phyloP scores from a whole-genome alignment of 2,113 vertebrate species.

The Malurus melanocephalus region DNA sequence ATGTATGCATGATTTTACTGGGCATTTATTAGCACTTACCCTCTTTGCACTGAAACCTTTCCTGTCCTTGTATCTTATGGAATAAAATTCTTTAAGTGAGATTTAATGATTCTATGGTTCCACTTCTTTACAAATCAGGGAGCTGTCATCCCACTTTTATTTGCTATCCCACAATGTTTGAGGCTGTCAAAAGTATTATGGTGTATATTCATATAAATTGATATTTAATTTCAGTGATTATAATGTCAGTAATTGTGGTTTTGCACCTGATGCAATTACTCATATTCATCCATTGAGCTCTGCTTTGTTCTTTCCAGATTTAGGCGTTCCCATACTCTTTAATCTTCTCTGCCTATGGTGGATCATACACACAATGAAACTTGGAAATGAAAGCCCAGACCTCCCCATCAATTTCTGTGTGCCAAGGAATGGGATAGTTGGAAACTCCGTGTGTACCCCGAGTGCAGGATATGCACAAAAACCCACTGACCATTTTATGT shows the following conservation, averaged over 20 bases:
- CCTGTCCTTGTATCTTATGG: not conserved
- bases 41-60: slow-evolving; percentile 5
- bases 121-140: not conserved
- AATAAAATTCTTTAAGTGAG: slow-evolving; percentile 36
- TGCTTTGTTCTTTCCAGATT: not conserved
- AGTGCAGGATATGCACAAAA: not conserved
- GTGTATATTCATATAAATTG: not conserved
- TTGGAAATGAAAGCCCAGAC: not conserved
- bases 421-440: not conserved
- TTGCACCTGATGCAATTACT: slow-evolving; percentile 8
- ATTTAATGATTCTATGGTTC: not conserved
- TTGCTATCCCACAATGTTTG: not conserved
- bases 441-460: not conserved
- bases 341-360: not conserved
- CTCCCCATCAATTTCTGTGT: not conserved
- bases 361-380: not conserved
- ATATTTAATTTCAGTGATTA: slow-evolving; percentile 29
- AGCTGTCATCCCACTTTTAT: not conserved
- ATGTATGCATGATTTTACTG: not conserved
- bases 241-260: slow-evolving; percentile 18
- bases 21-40: not conserved
- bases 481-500: not conserved
- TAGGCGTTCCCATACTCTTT: not conserved
- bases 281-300: not conserved
- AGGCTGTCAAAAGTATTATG: not conserved